Evolutionary conservation across 1,140 invertebrate genomes (phyloP).

Genomic region (Anadara kagoshimensis): DNA sequence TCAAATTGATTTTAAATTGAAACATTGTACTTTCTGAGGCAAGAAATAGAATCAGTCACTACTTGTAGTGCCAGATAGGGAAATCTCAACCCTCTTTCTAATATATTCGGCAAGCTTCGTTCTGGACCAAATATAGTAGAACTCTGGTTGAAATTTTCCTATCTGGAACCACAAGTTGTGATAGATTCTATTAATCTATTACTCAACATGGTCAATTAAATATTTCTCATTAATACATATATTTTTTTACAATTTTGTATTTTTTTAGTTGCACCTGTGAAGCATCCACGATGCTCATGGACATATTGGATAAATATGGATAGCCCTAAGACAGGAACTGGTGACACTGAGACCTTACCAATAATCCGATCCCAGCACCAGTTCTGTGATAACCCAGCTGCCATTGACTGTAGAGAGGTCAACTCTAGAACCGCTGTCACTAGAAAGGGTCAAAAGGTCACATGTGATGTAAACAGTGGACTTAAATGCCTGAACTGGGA

Average conservation of each 20-base stretch:
- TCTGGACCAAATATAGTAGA: too few species aligned
- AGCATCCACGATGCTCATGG: slow-evolving; percentile 52
- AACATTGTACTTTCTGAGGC: too few species aligned
- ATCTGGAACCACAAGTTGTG: too few species aligned
- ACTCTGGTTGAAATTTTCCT: too few species aligned
- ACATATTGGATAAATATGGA: slow-evolving; percentile 64
- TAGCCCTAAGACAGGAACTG: slow-evolving; percentile 48
- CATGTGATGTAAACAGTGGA: slow-evolving; percentile 70
- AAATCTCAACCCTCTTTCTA: too few species aligned
- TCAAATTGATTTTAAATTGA: too few species aligned
- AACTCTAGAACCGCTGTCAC: slow-evolving; percentile 23
- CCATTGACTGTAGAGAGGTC: slow-evolving; percentile 59
- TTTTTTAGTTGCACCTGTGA: slow-evolving; percentile 14
- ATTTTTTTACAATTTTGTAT: neutral
- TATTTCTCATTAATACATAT: neutral
- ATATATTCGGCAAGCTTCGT: too few species aligned
- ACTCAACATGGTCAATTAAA: neutral
- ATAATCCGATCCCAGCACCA: slow-evolving; percentile 26
- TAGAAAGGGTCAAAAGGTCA: slow-evolving; percentile 57
- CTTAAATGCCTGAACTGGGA: slow-evolving; percentile 70
- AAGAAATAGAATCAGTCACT: too few species aligned
- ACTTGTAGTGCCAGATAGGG: too few species aligned
- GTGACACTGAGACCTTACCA: slow-evolving; percentile 58
- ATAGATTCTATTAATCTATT: too few species aligned
- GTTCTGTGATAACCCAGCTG: slow-evolving; percentile 55